Evolutionary conservation across 1,140 invertebrate species (phyloP).

Genomic region (Scaptomyza montana): DNA sequence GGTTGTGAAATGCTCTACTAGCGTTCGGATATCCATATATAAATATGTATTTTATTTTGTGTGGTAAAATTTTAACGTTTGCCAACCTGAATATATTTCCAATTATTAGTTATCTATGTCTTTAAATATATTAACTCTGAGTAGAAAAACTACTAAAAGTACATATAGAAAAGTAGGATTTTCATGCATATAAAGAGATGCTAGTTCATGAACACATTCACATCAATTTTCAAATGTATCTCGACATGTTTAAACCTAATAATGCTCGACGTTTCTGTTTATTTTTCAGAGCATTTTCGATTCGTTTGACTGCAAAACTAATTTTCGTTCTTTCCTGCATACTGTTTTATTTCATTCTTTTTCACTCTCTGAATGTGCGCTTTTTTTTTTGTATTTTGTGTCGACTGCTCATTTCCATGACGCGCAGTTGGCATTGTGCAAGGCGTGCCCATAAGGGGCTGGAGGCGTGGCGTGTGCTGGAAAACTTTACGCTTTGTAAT

Average conservation of each 20-base stretch:
- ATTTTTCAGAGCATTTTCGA: slow-evolving; percentile 28
- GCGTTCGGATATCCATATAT: too few relatives aligned
- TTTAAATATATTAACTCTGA: too few relatives aligned
- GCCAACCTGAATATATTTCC: too few relatives aligned
- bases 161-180: neutral
- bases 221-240: too few relatives aligned
- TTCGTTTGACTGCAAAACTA: slow-evolving; percentile 16
- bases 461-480: slow-evolving; percentile 74
- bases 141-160: neutral
- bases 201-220: too few relatives aligned
- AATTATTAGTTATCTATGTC: too few relatives aligned
- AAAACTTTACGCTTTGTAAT: slow-evolving; percentile 82
- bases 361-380: slow-evolving; percentile 7
- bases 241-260: too few relatives aligned
- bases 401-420: slow-evolving; percentile 79
- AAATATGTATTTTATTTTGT: neutral
- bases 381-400: slow-evolving; percentile 33
- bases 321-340: slow-evolving; percentile 31
- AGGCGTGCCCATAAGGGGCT: slow-evolving; percentile 39
- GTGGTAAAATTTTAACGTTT: too few relatives aligned
- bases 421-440: slow-evolving; percentile 75
- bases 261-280: neutral
- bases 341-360: slow-evolving; percentile 37
- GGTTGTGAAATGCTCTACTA: neutral
- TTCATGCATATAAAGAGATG: neutral